Conservation (phyloP, 1,140 invertebrate genomes). For the Samia ricini region DNA sequence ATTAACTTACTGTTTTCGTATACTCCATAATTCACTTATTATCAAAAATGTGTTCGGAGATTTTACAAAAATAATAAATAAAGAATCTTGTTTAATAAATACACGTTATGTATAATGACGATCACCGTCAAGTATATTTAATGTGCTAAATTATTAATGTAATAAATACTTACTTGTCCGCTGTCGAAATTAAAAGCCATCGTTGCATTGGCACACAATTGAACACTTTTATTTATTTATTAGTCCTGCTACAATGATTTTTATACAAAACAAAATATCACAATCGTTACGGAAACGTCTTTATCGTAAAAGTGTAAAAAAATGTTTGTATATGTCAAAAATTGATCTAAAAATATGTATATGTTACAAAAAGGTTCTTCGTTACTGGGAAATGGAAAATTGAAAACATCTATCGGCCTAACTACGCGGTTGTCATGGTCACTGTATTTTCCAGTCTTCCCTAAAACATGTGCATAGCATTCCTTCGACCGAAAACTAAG, state of each 20-base stretch:
- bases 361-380: constrained; percentile 23
- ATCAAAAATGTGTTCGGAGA: not conserved
- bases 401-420: constrained; percentile 51
- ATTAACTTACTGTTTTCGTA: not conserved
- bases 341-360: constrained; percentile 17
- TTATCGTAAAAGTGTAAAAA: constrained; percentile 30
- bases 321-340: constrained; percentile 44
- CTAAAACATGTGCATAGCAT: not conserved
- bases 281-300: constrained; percentile 1
- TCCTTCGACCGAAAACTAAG: not conserved
- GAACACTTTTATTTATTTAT: not conserved
- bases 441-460: constrained; percentile 32
- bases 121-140: not conserved
- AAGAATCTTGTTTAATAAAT: too few species aligned
- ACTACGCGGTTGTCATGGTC: constrained; percentile 50
- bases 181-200: constrained; percentile 71
- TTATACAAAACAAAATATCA: constrained; percentile 6
- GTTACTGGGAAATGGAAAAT: constrained; percentile 48
- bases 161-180: constrained; percentile 49
- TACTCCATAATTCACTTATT: not conserved
- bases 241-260: not conserved
- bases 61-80: not conserved
- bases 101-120: too few species aligned
- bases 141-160: not conserved
- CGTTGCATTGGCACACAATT: constrained; percentile 8